These are phyloP conservation scores for Typhlichthys eigenmanni DNA, from an alignment of 2,797 vertebrate species.

Conservation along the genomic window DNA sequence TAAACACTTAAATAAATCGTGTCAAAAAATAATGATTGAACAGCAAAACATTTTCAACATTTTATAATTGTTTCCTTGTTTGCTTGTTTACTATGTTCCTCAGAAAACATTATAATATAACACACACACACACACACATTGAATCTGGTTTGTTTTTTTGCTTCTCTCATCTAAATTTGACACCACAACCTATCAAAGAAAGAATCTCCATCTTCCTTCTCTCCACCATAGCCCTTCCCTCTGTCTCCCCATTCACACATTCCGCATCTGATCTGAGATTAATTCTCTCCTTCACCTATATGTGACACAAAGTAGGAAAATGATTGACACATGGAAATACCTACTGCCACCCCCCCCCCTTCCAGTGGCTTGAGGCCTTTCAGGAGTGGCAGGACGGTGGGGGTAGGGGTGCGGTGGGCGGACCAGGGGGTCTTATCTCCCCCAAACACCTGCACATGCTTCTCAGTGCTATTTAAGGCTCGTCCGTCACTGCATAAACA, in stretches of 20 bases:
- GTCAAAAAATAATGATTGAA: no score
- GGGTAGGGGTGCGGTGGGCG: slow-evolving; percentile 6
- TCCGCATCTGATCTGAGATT: no score
- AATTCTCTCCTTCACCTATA: background rate
- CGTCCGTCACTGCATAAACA: slow-evolving; percentile 64
- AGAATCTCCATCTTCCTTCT: no score
- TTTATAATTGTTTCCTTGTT: no score
- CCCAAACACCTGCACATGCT: slow-evolving; percentile 63
- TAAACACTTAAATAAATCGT: no score
- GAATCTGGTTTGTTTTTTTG: no score
- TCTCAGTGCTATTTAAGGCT: slow-evolving; percentile 59
- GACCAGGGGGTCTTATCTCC: slow-evolving; percentile 57
- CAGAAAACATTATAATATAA: no score
- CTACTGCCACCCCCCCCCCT: slow-evolving; percentile 43
- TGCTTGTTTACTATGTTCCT: no score
- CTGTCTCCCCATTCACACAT: slow-evolving; percentile 1
- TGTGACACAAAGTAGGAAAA: background rate
- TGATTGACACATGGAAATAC: slow-evolving; percentile 62
- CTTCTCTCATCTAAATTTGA: no score
- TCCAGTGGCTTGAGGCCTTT: slow-evolving; percentile 46
- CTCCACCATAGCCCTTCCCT: slow-evolving; percentile 4
- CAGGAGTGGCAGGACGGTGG: slow-evolving; percentile 42
- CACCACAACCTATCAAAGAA: no score
- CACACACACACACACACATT: no score
- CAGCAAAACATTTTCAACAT: no score